Conservation (phyloP, 2,113 vertebrate genomes). For the Orientallactaga bullata region DNA sequence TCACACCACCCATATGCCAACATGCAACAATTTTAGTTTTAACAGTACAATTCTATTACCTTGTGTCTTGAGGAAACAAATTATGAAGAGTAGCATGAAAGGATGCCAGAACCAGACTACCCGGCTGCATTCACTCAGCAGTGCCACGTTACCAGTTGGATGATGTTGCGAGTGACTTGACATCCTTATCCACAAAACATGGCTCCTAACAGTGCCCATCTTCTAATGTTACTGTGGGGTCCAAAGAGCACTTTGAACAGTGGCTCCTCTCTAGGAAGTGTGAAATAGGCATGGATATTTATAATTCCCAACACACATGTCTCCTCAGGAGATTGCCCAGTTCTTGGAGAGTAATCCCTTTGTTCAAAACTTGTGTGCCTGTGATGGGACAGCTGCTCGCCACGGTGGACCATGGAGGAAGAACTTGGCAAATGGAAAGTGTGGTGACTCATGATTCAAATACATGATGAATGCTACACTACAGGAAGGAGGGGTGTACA, state of each 20-base stretch:
- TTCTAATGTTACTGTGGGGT: neutral
- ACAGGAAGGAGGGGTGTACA: neutral
- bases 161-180: neutral
- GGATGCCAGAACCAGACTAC: neutral
- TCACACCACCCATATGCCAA: neutral
- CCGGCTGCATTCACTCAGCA: neutral
- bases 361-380: neutral
- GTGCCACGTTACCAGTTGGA: neutral
- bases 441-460: neutral
- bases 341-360: neutral
- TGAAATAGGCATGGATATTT: neutral
- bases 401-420: neutral
- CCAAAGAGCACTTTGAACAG: neutral
- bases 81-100: neutral
- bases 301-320: neutral
- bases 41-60: neutral
- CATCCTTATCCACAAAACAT: neutral
- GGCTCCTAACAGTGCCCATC: neutral
- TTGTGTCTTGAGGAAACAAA: neutral
- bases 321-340: neutral
- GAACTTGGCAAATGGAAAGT: neutral
- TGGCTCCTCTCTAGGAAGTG: neutral
- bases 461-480: neutral
- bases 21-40: neutral
- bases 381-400: neutral